These are phyloP conservation scores for Ivindomyrus marchei DNA, from an alignment of 2,113 vertebrate species.

Conservation along the genomic window DNA sequence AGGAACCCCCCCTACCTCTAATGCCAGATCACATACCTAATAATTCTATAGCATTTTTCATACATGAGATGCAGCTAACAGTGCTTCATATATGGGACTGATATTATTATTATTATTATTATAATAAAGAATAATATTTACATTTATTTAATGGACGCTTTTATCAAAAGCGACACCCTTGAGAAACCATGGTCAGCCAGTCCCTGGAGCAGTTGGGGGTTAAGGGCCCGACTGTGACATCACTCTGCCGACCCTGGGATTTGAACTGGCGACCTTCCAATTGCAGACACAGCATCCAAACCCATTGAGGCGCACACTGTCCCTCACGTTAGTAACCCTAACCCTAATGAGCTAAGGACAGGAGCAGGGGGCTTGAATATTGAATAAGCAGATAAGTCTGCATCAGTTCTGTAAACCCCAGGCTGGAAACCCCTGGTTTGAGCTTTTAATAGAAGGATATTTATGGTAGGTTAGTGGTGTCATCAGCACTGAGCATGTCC, in stretches of 20 bases:
- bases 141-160: not conserved
- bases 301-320: not conserved
- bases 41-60: not conserved
- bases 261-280: not conserved
- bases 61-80: not conserved
- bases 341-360: not conserved
- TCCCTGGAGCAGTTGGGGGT: not conserved
- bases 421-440: not conserved
- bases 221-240: not conserved
- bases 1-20: not conserved
- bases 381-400: not conserved
- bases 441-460: not conserved
- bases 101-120: not conserved
- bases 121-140: not conserved
- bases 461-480: not conserved
- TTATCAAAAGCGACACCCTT: not conserved
- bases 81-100: not conserved
- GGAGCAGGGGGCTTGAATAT: not conserved
- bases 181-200: not conserved
- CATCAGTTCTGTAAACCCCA: not conserved
- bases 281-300: not conserved
- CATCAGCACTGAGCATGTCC: not conserved
- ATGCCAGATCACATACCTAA: not conserved
- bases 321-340: not conserved
- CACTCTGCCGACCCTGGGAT: not conserved